Evolutionary conservation across 64 coral and sea anemone genomes (phyloP).

Genomic region (Pocillopora damicornis): DNA sequence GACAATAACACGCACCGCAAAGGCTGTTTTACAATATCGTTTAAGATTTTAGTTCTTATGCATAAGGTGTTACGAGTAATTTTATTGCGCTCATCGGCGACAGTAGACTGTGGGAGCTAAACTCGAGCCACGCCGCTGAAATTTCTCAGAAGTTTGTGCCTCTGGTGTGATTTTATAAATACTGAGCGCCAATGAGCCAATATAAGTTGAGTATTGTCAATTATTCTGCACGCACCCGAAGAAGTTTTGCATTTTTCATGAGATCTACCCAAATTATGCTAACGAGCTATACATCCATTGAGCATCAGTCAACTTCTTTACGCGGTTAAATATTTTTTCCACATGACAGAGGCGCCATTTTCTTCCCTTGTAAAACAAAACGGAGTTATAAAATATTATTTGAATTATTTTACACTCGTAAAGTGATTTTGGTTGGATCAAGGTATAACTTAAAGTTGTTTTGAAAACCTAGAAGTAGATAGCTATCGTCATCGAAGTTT

Average conservation of each 20-base stretch:
- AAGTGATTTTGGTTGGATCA: not conserved
- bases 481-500: constrained; percentile 21
- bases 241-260: constrained; percentile 35
- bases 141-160: not conserved
- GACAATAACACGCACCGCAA: constrained; percentile 2
- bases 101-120: not conserved
- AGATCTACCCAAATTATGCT: constrained; percentile 11
- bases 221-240: constrained; percentile 9
- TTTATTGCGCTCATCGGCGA: not conserved
- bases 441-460: not conserved
- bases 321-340: not conserved
- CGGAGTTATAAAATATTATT: not conserved
- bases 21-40: not conserved
- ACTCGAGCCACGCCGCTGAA: not conserved
- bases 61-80: not conserved
- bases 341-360: not conserved
- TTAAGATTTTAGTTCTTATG: not conserved
- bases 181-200: constrained; percentile 11
- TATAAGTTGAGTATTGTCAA: not conserved
- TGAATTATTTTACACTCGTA: not conserved
- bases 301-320: not conserved
- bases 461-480: not conserved
- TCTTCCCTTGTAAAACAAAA: not conserved
- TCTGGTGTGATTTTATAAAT: not conserved
- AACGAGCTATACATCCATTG: not conserved